A percentile compares a stretch with the other conserved stretches of the same genome.
Evolutionary conservation across 2,888 invertebrate species (phyloP).

Genomic region (Bedellia somnulentella): DNA sequence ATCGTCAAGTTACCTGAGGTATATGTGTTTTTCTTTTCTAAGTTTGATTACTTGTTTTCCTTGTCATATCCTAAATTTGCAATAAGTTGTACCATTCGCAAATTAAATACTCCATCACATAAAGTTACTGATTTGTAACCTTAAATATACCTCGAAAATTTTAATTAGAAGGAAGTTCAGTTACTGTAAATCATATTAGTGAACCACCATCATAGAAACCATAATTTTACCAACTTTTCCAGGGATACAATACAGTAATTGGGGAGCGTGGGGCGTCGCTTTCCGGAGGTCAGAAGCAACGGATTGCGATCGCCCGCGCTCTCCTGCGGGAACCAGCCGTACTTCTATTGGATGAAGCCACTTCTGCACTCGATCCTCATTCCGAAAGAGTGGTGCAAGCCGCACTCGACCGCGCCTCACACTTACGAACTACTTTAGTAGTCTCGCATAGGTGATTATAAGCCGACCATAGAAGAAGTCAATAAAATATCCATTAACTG

Average conservation of each 20-base stretch:
- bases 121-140: too few species aligned
- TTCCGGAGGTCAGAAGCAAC: constrained; percentile 82
- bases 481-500: not conserved
- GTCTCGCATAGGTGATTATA: constrained; percentile 65
- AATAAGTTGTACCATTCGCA: too few species aligned
- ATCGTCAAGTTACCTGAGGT: constrained; percentile 71
- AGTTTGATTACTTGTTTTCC: too few species aligned
- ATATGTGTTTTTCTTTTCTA: too few species aligned
- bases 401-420: constrained; percentile 71
- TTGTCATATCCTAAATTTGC: too few species aligned
- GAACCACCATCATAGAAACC: constrained; percentile 1
- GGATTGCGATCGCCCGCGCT: constrained; percentile 83
- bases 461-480: too few species aligned
- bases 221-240: constrained; percentile 9
- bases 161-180: too few species aligned
- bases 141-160: too few species aligned
- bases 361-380: constrained; percentile 80
- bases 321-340: constrained; percentile 75
- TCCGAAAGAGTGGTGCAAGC: constrained; percentile 80
- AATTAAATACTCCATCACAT: too few species aligned
- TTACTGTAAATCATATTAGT: too few species aligned
- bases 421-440: constrained; percentile 73
- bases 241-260: constrained; percentile 77
- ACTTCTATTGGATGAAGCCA: constrained; percentile 77
- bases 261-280: constrained; percentile 80